These are phyloP conservation scores for Pan paniscus DNA, from an alignment of 2,113 vertebrate genomes.

Conservation along the genomic window DNA sequence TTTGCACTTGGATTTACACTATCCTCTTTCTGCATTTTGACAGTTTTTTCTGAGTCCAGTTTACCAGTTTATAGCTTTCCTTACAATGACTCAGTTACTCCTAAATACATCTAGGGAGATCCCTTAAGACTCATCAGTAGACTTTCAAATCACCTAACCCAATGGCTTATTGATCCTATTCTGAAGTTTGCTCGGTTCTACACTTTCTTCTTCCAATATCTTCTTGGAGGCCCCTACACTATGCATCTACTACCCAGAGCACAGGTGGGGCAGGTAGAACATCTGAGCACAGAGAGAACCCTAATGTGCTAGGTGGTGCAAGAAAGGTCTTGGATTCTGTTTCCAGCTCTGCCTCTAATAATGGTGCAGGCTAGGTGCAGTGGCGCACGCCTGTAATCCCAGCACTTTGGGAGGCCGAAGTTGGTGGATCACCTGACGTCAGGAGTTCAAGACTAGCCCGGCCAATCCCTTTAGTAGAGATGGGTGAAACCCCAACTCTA, in stretches of 20 bases:
- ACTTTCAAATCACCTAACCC: not conserved
- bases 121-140: not conserved
- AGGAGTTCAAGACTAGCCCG: too few relatives aligned
- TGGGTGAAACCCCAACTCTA: too few relatives aligned
- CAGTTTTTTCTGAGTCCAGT: not conserved
- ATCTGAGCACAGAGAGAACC: not conserved
- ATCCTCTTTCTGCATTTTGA: not conserved
- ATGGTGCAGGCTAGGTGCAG: too few relatives aligned
- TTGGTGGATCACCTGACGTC: too few relatives aligned
- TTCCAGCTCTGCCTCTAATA: not conserved
- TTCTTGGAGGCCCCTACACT: not conserved
- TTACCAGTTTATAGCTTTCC: not conserved
- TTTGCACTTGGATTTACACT: not conserved
- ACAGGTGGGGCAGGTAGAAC: not conserved
- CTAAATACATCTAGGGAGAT: not conserved
- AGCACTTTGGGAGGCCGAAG: too few relatives aligned
- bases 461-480: too few relatives aligned
- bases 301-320: not conserved
- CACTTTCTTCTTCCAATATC: not conserved
- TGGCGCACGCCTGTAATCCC: too few relatives aligned
- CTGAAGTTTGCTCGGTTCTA: not conserved
- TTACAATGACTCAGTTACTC: not conserved
- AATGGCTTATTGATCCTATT: not conserved
- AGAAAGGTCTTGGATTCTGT: not conserved
- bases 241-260: not conserved